These are phyloP conservation scores for Polydrusus pterygomalis DNA, from an alignment of 2,888 invertebrate species.

Conservation along the genomic window DNA sequence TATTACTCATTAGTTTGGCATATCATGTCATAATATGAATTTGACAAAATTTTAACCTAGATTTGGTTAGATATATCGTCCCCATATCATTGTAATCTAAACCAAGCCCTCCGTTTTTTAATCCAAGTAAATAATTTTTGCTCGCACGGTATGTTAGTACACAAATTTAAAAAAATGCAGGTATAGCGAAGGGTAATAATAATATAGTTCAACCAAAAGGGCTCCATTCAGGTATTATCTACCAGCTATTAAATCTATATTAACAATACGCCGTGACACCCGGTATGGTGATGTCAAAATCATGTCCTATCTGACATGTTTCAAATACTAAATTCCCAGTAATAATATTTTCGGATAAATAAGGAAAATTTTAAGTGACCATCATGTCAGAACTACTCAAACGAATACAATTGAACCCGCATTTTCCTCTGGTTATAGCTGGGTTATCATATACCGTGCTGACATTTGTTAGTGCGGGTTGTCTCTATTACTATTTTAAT, in stretches of 20 bases:
- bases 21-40: too few relatives aligned
- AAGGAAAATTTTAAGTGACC: background rate
- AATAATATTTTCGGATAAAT: background rate
- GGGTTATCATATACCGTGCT: conserved; percentile 35
- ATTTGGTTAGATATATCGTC: too few relatives aligned
- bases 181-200: too few relatives aligned
- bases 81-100: too few relatives aligned
- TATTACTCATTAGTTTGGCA: too few relatives aligned
- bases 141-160: too few relatives aligned
- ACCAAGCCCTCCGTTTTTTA: too few relatives aligned
- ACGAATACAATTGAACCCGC: conserved; percentile 26
- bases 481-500: conserved; percentile 40
- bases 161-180: too few relatives aligned
- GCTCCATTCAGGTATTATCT: too few relatives aligned
- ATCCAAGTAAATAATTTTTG: too few relatives aligned
- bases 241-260: background rate
- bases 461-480: conserved; percentile 21
- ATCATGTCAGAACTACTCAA: conserved; percentile 35
- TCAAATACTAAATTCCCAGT: conserved; percentile 36
- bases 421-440: conserved; percentile 33
- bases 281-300: background rate
- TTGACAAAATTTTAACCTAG: too few relatives aligned
- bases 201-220: too few relatives aligned
- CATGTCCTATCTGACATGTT: background rate
- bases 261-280: background rate